phyloP scores from a whole-genome alignment of 2,888 invertebrate genomes.

The Sinhomidia bicolor region DNA sequence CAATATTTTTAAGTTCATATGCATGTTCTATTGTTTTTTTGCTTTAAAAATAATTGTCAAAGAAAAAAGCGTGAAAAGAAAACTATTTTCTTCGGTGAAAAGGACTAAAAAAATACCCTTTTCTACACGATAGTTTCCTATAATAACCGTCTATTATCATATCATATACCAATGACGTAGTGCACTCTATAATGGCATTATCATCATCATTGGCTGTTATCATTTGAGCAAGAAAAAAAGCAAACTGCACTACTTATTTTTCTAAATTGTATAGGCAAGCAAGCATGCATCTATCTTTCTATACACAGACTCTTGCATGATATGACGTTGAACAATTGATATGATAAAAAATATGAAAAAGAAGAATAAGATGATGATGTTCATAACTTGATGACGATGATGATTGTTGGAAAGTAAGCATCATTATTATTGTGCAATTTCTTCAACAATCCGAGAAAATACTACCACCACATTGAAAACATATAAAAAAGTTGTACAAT shows the following conservation, averaged over 20 bases:
- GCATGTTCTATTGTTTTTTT: conserved; percentile 3
- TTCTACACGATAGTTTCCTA: not conserved
- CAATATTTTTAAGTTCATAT: not conserved
- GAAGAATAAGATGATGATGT: too few species aligned
- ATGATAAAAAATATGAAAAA: not conserved
- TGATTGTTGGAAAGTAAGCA: not conserved
- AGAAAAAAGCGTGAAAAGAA: not conserved
- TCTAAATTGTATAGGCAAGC: not conserved
- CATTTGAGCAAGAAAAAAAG: not conserved
- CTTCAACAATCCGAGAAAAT: conserved; percentile 38
- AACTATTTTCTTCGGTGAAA: not conserved
- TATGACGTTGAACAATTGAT: not conserved
- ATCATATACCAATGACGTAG: not conserved
- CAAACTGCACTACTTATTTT: not conserved
- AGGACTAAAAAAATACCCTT: not conserved
- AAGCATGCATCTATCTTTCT: not conserved
- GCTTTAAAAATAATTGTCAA: not conserved
- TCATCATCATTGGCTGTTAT: not conserved
- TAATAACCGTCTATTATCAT: conserved; percentile 16
- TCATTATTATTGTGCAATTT: conserved; percentile 31
- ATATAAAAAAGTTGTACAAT: not conserved
- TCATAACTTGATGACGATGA: not conserved
- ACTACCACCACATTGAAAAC: not conserved
- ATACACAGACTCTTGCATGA: not conserved
- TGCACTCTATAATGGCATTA: not conserved